These are phyloP conservation scores for Drosophila prolongata DNA, from an alignment of 2,888 invertebrate genomes.

Conservation along the genomic window DNA sequence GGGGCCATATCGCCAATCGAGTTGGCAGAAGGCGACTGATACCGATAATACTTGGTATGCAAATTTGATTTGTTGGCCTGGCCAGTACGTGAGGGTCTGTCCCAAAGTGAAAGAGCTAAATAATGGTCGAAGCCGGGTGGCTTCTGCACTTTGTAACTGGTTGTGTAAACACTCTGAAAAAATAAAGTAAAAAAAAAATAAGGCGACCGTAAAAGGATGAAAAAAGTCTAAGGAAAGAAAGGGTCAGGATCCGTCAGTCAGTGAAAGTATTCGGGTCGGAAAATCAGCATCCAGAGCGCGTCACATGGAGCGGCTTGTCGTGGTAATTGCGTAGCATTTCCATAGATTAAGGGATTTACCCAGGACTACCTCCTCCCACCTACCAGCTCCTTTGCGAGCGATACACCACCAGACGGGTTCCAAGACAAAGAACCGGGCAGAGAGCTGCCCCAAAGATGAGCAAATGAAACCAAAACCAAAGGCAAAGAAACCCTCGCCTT, in stretches of 20 bases:
- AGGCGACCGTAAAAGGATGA: constrained; percentile 28
- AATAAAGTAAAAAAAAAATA: constrained; percentile 48
- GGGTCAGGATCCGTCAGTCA: constrained; percentile 77
- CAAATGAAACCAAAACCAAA: constrained; percentile 50
- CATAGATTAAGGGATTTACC: constrained; percentile 83
- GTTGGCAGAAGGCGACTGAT: constrained; percentile 42
- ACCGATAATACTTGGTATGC: constrained; percentile 82
- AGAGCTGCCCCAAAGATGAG: constrained; percentile 19
- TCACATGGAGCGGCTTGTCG: constrained; percentile 75
- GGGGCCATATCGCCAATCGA: constrained; percentile 10
- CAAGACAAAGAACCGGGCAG: constrained; percentile 39
- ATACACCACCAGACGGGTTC: constrained; percentile 48
- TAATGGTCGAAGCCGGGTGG: constrained; percentile 42
- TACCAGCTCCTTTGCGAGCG: constrained; percentile 52
- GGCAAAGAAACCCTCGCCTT: constrained; percentile 42
- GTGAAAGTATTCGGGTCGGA: constrained; percentile 37
- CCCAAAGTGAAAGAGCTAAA: constrained; percentile 17
- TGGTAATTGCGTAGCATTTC: constrained; percentile 83
- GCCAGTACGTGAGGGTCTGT: constrained; percentile 63
- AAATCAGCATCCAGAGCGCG: constrained; percentile 45
- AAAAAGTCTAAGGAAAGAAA: constrained; percentile 51
- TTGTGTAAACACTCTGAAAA: constrained; percentile 80
- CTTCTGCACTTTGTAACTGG: constrained; percentile 81
- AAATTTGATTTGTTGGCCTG: constrained; percentile 82
- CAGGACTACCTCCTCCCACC: constrained; percentile 8